phyloP scores from a whole-genome alignment of 1,140 invertebrate genomes.

The Macrotrachela quadricornifera region DNA sequence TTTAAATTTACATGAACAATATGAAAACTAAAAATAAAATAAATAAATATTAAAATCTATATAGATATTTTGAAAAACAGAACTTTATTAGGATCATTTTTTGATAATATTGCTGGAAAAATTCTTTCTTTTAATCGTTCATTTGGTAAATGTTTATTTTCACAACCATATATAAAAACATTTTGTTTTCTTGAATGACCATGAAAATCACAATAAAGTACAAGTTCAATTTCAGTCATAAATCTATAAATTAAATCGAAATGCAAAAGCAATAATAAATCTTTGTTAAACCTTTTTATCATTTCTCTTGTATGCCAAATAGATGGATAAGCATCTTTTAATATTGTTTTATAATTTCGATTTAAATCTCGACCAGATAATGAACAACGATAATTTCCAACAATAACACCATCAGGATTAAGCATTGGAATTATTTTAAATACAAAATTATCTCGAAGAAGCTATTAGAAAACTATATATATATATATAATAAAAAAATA shows the following conservation, averaged over 20 bases:
- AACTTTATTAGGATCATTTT: constrained; percentile 20
- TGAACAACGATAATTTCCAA: constrained; percentile 31
- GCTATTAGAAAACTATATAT: constrained; percentile 10
- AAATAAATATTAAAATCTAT: neutral
- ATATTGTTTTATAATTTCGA: constrained; percentile 26
- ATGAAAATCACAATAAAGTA: constrained; percentile 31
- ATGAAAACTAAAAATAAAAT: constrained; percentile 49
- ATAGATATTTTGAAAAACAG: neutral
- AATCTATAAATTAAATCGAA: constrained; percentile 22
- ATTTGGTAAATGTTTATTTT: constrained; percentile 54
- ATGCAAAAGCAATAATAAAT: constrained; percentile 44
- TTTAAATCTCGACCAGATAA: constrained; percentile 30
- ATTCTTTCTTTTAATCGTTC: constrained; percentile 56
- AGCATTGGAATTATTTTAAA: constrained; percentile 33
- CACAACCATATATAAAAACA: constrained; percentile 45
- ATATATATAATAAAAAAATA: neutral
- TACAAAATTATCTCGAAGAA: constrained; percentile 27
- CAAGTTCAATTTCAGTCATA: constrained; percentile 33
- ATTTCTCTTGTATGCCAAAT: constrained; percentile 27
- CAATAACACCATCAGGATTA: constrained; percentile 32
- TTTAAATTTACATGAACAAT: constrained; percentile 74
- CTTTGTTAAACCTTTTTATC: constrained; percentile 19
- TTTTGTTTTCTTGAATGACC: constrained; percentile 30
- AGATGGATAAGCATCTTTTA: constrained; percentile 26
- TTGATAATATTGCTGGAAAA: constrained; percentile 71